Conservation (phyloP, 2,797 vertebrate genomes). For the Podarcis lilfordi region DNA sequence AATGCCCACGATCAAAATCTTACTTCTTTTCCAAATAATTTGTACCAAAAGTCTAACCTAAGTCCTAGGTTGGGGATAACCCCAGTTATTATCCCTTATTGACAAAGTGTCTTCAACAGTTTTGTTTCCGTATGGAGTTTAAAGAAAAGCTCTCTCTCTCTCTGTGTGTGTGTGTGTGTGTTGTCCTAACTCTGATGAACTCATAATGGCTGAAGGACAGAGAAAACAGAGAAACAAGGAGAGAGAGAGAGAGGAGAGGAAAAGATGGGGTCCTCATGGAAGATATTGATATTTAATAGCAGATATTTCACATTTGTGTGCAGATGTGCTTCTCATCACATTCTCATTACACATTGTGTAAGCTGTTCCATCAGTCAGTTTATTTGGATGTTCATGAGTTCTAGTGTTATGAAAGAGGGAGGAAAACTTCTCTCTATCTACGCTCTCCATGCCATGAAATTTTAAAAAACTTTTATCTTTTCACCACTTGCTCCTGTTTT, state of each 20-base stretch:
- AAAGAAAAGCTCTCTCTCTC: neutral
- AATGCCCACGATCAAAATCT: constrained; percentile 64
- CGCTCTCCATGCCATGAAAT: too few species aligned
- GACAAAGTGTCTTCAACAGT: neutral
- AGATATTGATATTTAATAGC: neutral
- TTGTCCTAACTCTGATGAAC: neutral
- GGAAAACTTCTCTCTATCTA: too few species aligned
- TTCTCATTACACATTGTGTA: neutral
- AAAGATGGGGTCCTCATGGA: neutral
- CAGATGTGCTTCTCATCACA: neutral
- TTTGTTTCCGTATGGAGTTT: neutral
- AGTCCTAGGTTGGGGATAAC: constrained; percentile 24
- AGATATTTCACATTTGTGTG: neutral
- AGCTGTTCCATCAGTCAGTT: too few species aligned
- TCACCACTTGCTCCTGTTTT: too few species aligned
- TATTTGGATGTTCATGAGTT: too few species aligned
- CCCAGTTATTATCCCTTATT: constrained; percentile 31
- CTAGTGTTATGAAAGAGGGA: too few species aligned
- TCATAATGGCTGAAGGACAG: neutral
- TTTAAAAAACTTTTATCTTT: too few species aligned
- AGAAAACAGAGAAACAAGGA: neutral
- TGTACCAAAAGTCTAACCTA: constrained; percentile 50
- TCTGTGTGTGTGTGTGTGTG: too few species aligned
- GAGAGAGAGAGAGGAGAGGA: neutral
- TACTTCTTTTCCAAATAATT: constrained; percentile 48